A percentile compares a stretch with the other conserved stretches of the same genome.
These are phyloP conservation scores for Myrmophylax atrothorax DNA, from an alignment of 2,113 vertebrate genomes.

Conservation along the genomic window DNA sequence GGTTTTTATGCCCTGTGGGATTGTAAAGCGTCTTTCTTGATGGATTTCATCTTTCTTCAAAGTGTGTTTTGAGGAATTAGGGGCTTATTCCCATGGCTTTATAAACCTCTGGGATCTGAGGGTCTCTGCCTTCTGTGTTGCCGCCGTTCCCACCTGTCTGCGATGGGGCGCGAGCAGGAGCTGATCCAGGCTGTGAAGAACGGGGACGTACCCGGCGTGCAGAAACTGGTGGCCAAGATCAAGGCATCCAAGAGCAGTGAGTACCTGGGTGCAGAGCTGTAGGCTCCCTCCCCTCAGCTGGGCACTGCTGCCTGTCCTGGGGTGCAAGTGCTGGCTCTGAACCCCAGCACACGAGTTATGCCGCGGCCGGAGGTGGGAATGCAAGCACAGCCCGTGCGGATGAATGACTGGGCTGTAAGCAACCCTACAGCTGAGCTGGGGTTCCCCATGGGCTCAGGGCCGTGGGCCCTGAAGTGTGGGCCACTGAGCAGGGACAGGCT, in stretches of 20 bases:
- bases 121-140: not conserved
- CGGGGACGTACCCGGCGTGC: constrained; percentile 74
- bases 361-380: fast-evolving
- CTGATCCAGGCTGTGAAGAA: constrained; percentile 82
- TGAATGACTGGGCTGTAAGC: not conserved
- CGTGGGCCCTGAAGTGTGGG: not conserved
- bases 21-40: not conserved
- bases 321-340: not conserved
- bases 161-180: constrained; percentile 81
- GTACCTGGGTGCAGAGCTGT: not conserved
- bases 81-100: constrained; percentile 33
- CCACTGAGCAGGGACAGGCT: not conserved
- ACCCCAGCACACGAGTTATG: fast-evolving
- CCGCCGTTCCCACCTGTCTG: not conserved
- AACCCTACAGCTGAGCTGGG: not conserved
- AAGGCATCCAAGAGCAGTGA: constrained; percentile 81
- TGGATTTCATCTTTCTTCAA: not conserved
- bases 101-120: not conserved
- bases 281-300: not conserved
- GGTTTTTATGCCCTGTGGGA: constrained; percentile 45
- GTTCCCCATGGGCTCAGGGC: not conserved
- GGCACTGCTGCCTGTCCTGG: fast-evolving
- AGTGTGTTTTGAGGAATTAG: constrained; percentile 19
- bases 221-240: constrained; percentile 82
- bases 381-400: not conserved